phyloP scores from a whole-genome alignment of 2,113 vertebrate species.

The Hippoglossus stenolepis region DNA sequence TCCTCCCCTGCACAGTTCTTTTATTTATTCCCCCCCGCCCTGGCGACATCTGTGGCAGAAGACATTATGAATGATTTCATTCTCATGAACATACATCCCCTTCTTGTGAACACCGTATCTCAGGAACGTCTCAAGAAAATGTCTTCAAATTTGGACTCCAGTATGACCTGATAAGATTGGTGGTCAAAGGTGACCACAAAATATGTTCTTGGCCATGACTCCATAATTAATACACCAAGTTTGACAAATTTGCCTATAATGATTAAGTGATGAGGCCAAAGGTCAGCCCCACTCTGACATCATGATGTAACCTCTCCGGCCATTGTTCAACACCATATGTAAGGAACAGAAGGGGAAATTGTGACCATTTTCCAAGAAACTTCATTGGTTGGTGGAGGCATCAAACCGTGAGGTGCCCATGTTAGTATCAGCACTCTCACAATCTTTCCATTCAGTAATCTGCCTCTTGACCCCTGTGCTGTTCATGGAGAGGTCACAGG shows the following conservation, averaged over 20 bases:
- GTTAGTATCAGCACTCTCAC: slow-evolving; percentile 23
- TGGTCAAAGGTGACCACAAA: too few species aligned
- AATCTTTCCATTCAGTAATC: slow-evolving; percentile 56
- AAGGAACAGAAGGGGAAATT: background rate
- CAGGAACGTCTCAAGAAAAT: too few species aligned
- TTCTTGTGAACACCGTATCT: too few species aligned
- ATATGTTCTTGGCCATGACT: too few species aligned
- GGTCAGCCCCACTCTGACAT: background rate
- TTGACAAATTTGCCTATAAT: too few species aligned
- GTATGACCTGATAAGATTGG: too few species aligned
- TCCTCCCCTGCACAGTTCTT: background rate
- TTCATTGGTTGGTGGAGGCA: background rate
- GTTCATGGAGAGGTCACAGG: slow-evolving; percentile 41
- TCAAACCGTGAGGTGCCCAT: background rate
- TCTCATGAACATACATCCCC: too few species aligned
- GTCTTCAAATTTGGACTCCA: too few species aligned
- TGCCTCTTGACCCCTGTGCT: slow-evolving; percentile 21
- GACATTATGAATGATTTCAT: background rate
- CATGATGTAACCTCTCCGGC: background rate
- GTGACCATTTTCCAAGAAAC: background rate
- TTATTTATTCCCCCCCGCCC: background rate
- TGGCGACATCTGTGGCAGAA: background rate
- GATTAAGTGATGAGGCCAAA: background rate
- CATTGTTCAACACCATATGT: background rate
- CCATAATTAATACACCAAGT: too few species aligned